A percentile compares a stretch with the other conserved stretches of the same genome.
Conservation (phyloP, 1,140 invertebrate species). For the Mya arenaria region DNA sequence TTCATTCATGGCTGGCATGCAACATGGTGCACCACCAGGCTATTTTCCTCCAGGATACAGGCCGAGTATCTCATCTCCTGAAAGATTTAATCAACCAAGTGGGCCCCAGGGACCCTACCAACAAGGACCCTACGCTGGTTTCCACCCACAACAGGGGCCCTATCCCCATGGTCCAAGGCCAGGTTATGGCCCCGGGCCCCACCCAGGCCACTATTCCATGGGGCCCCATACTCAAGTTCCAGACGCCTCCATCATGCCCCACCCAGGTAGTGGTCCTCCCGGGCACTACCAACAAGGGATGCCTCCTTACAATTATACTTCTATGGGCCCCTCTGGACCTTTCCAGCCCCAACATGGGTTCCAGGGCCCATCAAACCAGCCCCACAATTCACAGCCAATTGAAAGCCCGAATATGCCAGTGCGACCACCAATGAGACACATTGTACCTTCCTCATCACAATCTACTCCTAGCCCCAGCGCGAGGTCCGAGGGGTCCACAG, state of each 20-base stretch:
- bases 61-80: background rate
- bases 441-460: background rate
- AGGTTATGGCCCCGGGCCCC: background rate
- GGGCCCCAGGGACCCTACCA: conserved; percentile 18
- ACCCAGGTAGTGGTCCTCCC: background rate
- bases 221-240: background rate
- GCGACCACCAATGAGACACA: background rate
- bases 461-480: background rate
- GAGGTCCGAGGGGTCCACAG: background rate
- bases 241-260: background rate
- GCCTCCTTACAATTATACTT: background rate
- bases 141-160: conserved; percentile 10
- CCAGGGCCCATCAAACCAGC: background rate
- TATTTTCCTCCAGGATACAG: conserved; percentile 22
- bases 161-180: conserved; percentile 35
- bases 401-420: conserved; percentile 15
- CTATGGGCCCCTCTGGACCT: background rate
- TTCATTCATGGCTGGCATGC: conserved; percentile 2
- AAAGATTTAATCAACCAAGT: conserved; percentile 5
- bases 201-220: conserved; percentile 13
- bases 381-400: background rate
- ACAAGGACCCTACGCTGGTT: conserved; percentile 1
- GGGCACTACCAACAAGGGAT: background rate
- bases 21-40: background rate
- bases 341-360: background rate